These are phyloP conservation scores for Portunus trituberculatus DNA, from an alignment of 1,140 invertebrate genomes.

Conservation along the genomic window DNA sequence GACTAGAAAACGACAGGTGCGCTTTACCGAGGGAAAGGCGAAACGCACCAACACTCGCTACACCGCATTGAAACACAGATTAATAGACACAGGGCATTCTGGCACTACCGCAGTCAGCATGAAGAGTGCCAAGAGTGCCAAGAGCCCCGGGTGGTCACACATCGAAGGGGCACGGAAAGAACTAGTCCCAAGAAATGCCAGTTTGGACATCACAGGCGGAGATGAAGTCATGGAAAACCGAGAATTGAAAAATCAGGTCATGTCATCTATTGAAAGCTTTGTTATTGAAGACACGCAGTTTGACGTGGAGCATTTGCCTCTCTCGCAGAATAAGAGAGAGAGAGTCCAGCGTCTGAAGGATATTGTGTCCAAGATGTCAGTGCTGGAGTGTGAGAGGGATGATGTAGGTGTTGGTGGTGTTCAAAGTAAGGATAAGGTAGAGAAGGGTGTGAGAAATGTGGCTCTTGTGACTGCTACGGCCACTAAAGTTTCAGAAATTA, in stretches of 20 bases:
- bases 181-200: conserved; percentile 36
- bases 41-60: conserved; percentile 50
- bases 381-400: too few relatives aligned
- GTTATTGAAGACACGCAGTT: conserved; percentile 61
- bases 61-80: conserved; percentile 23
- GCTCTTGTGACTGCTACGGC: too few relatives aligned
- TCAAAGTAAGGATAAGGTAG: too few relatives aligned
- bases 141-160: conserved; percentile 69
- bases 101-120: conserved; percentile 46
- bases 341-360: conserved; percentile 40
- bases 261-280: conserved; percentile 29
- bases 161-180: conserved; percentile 62
- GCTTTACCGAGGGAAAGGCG: too few relatives aligned
- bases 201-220: conserved; percentile 61
- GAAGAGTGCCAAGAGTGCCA: conserved; percentile 34
- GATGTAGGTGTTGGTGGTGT: too few relatives aligned
- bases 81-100: conserved; percentile 32
- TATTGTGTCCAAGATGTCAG: conserved; percentile 51
- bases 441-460: too few relatives aligned
- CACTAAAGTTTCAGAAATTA: too few relatives aligned
- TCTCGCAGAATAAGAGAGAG: conserved; percentile 55
- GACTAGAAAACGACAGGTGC: too few relatives aligned
- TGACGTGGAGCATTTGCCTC: conserved; percentile 56
- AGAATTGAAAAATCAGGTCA: not conserved
- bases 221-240: conserved; percentile 45